Evolutionary conservation across 2,797 vertebrate species (phyloP).

Genomic region (Helostoma temminkii): DNA sequence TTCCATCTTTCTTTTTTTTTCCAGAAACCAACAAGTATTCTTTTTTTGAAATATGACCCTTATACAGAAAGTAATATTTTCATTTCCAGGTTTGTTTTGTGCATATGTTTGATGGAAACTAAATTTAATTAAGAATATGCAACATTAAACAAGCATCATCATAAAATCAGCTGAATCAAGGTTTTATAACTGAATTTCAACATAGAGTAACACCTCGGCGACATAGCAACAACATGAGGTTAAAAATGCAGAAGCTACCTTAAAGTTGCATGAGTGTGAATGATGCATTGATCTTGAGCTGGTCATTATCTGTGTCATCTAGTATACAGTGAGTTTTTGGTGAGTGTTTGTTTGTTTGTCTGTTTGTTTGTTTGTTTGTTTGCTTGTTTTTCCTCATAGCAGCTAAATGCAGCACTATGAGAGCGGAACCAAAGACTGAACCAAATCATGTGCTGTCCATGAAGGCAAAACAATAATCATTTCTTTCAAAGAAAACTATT

Average conservation of each 20-base stretch:
- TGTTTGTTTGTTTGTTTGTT: background rate
- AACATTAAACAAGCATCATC: background rate
- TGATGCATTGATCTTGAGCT: no score
- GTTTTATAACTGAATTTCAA: background rate
- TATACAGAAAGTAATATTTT: no score
- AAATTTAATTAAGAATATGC: background rate
- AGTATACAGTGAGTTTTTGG: background rate
- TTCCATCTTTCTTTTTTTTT: no score
- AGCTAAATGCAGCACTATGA: background rate
- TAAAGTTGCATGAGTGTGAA: background rate
- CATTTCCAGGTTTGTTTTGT: background rate
- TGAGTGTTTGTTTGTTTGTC: no score
- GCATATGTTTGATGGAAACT: background rate
- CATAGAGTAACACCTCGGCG: background rate
- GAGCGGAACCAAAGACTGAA: background rate
- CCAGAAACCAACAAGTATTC: constrained; percentile 8
- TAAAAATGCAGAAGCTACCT: background rate
- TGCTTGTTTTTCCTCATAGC: background rate
- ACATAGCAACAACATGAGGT: background rate
- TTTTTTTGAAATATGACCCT: constrained; percentile 13
- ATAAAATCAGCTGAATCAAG: background rate
- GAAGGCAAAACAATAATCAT: background rate
- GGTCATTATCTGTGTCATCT: background rate
- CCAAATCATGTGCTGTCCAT: background rate
- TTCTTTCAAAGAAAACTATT: background rate